Conservation (phyloP, 2,113 vertebrate species). For the Salvator merianae region DNA sequence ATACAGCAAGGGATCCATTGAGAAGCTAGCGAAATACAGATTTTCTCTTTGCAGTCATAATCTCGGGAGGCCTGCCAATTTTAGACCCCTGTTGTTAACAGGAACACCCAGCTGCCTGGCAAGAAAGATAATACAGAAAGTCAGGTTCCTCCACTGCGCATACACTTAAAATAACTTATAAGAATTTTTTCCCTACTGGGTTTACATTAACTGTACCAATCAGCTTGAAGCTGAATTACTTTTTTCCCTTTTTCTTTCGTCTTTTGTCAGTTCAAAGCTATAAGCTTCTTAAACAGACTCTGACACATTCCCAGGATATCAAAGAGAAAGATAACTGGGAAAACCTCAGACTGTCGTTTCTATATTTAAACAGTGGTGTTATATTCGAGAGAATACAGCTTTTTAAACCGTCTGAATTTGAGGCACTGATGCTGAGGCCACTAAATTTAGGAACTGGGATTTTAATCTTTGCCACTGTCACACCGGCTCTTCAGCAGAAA, state of each 20-base stretch:
- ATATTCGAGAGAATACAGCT: constrained; percentile 66
- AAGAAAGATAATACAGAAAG: constrained; percentile 20
- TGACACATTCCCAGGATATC: constrained; percentile 74
- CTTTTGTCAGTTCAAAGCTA: constrained; percentile 42
- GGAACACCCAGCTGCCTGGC: constrained; percentile 12
- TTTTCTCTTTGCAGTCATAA: constrained; percentile 28
- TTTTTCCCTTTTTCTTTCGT: constrained; percentile 39
- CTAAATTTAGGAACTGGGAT: constrained; percentile 42
- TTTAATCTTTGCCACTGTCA: too few relatives aligned
- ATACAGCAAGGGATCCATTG: constrained; percentile 59
- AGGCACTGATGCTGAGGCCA: constrained; percentile 63
- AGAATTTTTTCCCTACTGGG: constrained; percentile 35
- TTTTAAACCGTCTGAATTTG: constrained; percentile 63
- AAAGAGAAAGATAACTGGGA: constrained; percentile 66
- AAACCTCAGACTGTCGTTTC: constrained; percentile 54
- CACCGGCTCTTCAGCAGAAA: too few relatives aligned
- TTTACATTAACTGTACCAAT: constrained; percentile 34
- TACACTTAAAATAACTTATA: constrained; percentile 38
- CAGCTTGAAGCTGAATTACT: constrained; percentile 24
- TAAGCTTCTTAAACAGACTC: constrained; percentile 55
- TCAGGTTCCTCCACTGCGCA: constrained; percentile 34
- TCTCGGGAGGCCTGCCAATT: constrained; percentile 25
- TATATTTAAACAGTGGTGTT: constrained; percentile 78
- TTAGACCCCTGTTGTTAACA: constrained; percentile 51
- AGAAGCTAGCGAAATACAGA: constrained; percentile 65